Base-by-base conservation (phyloP, 2,797 vertebrate genomes). In the Anolis apletophallus region DNA sequence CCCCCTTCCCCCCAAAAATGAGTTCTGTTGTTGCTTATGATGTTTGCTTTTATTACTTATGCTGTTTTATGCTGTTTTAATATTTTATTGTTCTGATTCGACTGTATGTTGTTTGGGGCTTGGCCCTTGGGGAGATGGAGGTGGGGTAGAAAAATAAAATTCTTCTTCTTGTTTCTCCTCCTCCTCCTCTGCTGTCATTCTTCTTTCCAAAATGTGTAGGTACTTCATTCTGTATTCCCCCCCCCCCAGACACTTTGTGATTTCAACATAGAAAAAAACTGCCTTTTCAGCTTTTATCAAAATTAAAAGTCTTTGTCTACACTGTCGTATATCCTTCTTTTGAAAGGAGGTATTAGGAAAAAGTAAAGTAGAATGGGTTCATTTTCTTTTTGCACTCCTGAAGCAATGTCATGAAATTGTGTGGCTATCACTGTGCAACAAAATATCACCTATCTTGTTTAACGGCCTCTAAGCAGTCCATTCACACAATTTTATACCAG, bases 401-500 rank as follows among this genome's bases (percentile, higher is more conserved):
- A 85, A 75, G 75, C 52, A 59, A 46, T 57, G 69, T 69, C 32
- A 55, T 76, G 64, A 57, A 46, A 54, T 34, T 61, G 73, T 67
- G 59, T 84, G 73, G 46, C 59, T 69, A 40, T 84, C 84, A 71
- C 29, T 55, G 78, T 19, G 52, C 71, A 71, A 34, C 64, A 85
- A 85, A 85, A 55, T 85, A 34, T 19, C 50, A 57, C 32, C 84
- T 59, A 71, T 85, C 83, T 69, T 36, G 23, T 64, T 55, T 78
- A 85, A 86, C 52, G 77, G 78, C 69, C 61, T 80, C 52, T 80
- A 85, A 80, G 34, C 54, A 79, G 55, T 52, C 77, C 36, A 85
- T 72, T 80, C 64, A 50, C 68, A 86, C 57, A 55, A 80, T 67
- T 64, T 80, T 80, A 72, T 61, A 74, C 57, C 55, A 54, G 77